These are phyloP conservation scores for Eospalax fontanierii DNA, from an alignment of 2,797 vertebrate species.

Conservation along the genomic window DNA sequence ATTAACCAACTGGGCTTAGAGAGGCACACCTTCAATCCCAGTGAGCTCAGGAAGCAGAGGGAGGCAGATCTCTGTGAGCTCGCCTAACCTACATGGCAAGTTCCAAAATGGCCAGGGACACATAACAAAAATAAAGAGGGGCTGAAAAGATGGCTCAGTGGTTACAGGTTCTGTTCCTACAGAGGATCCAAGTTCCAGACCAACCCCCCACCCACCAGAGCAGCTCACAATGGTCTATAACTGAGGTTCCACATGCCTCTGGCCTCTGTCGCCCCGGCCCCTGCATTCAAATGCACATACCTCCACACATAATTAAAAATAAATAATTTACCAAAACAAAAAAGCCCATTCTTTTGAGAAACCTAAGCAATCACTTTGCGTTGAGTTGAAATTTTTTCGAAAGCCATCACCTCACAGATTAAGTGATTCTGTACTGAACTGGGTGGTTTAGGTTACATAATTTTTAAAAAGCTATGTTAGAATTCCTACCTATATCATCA, in stretches of 20 bases:
- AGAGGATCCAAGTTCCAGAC: background rate
- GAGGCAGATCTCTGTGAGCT: background rate
- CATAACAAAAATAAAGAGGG: background rate
- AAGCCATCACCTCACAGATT: slow-evolving; percentile 48
- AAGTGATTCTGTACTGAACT: slow-evolving; percentile 37
- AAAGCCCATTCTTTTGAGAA: slow-evolving; percentile 49
- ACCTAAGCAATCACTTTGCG: slow-evolving; percentile 30
- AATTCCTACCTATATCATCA: background rate
- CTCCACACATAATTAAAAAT: background rate
- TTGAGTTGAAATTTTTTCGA: slow-evolving; percentile 40
- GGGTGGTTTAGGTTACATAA: background rate
- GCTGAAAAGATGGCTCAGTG: background rate
- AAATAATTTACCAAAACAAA: slow-evolving; percentile 55
- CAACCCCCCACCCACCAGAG: background rate
- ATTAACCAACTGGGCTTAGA: background rate
- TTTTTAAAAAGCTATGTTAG: background rate
- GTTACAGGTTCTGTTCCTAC: background rate
- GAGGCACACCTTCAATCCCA: background rate
- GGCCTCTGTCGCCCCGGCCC: too few species aligned
- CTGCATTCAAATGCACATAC: too few species aligned
- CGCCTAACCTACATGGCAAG: background rate
- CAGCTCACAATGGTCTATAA: background rate
- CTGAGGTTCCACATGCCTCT: background rate
- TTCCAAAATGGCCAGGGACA: background rate
- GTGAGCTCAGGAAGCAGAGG: background rate